Percentiles rank a stretch among this genome's conserved stretches.
phyloP scores from a whole-genome alignment of 2,113 vertebrate genomes.

The Rousettus leschenaultii region DNA sequence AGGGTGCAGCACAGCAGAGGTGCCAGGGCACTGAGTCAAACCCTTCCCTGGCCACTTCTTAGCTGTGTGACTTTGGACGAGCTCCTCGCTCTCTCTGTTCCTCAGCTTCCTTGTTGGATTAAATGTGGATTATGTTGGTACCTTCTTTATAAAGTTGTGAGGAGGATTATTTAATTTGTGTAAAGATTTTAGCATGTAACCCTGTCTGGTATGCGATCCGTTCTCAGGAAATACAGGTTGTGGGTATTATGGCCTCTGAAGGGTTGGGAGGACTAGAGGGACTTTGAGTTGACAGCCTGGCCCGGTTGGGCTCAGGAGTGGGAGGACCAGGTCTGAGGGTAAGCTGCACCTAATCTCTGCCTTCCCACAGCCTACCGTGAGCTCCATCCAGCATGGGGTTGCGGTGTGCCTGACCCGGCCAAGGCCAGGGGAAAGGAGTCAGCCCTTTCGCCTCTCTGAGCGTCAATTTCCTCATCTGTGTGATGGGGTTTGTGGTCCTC shows the following conservation, averaged over 20 bases:
- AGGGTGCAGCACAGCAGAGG: not conserved
- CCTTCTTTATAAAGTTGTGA: not conserved
- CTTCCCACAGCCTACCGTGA: not conserved
- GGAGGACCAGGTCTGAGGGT: not conserved
- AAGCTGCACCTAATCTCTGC: not conserved
- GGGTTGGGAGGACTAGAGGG: not conserved
- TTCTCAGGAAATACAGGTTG: not conserved
- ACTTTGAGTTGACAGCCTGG: not conserved
- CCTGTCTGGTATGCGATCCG: not conserved
- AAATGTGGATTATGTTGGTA: too few species aligned
- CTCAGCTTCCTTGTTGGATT: not conserved
- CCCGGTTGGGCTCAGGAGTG: not conserved
- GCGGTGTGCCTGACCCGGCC: not conserved
- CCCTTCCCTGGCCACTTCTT: not conserved
- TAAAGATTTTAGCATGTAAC: not conserved
- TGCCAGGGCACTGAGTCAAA: not conserved
- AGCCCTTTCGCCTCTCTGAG: not conserved
- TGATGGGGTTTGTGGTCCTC: not conserved
- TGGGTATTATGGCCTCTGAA: not conserved
- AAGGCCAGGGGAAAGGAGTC: not conserved
- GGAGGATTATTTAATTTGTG: not conserved
- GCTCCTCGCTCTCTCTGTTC: not conserved
- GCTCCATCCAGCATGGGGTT: rapidly evolving
- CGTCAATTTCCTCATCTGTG: not conserved
- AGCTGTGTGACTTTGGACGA: not conserved